Evolutionary conservation across 2,113 vertebrate species (phyloP).

Genomic region (Oreotrochilus melanogaster): DNA sequence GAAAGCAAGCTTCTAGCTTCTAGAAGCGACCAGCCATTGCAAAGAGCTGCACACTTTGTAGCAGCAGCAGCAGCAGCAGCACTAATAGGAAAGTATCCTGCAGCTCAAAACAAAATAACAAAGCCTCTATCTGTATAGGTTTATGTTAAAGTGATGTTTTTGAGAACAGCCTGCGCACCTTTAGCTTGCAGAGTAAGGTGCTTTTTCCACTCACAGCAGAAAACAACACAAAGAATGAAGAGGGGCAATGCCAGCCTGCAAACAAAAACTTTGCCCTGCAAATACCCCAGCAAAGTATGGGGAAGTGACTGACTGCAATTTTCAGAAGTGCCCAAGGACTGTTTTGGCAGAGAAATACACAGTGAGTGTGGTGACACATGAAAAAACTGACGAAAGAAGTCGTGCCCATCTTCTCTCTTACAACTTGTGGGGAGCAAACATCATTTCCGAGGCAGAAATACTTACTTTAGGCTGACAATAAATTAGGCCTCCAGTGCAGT

Average conservation of each 20-base stretch:
- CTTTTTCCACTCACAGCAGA: conserved; percentile 32
- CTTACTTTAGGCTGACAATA: background rate
- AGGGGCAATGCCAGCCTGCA: conserved; percentile 4
- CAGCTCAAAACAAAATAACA: background rate
- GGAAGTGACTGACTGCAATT: background rate
- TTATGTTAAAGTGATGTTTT: background rate
- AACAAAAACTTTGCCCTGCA: background rate
- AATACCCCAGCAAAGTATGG: background rate
- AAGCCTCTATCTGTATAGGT: background rate
- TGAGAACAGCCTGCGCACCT: background rate
- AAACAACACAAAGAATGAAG: conserved; percentile 42
- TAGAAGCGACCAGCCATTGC: background rate
- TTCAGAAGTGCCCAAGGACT: background rate
- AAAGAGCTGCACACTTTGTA: background rate
- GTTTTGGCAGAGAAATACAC: background rate
- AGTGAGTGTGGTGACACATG: background rate
- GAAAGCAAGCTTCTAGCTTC: background rate
- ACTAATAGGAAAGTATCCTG: background rate
- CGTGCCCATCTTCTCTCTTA: background rate
- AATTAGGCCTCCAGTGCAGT: background rate
- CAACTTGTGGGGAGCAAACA: background rate
- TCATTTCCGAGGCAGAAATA: background rate
- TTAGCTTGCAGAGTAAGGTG: background rate
- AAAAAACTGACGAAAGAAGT: background rate
- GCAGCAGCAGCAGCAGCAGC: background rate